A percentile compares a stretch with the other conserved stretches of the same genome.
Evolutionary conservation across 2,797 vertebrate species (phyloP).

Genomic region (Holocentrus rufus): DNA sequence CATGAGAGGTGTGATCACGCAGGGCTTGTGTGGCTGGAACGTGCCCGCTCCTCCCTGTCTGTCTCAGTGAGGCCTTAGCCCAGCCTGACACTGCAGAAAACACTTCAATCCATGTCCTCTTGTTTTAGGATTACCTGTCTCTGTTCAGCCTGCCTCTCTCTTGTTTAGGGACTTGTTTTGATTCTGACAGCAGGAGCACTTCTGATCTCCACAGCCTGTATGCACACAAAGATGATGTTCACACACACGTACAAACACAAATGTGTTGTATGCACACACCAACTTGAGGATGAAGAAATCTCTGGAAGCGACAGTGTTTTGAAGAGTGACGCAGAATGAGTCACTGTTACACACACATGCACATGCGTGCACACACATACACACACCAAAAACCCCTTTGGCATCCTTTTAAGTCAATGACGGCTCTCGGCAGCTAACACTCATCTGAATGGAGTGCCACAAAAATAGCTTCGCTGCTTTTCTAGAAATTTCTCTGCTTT

Average conservation of each 20-base stretch:
- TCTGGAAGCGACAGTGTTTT: constrained; percentile 29
- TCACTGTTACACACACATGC: constrained; percentile 41
- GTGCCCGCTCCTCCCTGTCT: constrained; percentile 13
- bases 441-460: constrained; percentile 50
- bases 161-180: constrained; percentile 46
- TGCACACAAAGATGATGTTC: constrained; percentile 35
- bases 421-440: constrained; percentile 50
- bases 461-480: constrained; percentile 54
- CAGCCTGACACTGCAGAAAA: constrained; percentile 35
- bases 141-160: constrained; percentile 33
- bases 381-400: constrained; percentile 40
- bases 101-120: constrained; percentile 40
- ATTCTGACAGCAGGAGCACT: constrained; percentile 42
- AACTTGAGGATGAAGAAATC: constrained; percentile 34
- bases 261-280: constrained; percentile 6
- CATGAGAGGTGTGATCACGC: constrained; percentile 2
- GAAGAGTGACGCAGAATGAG: constrained; percentile 52
- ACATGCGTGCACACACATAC: constrained; percentile 8
- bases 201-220: constrained; percentile 41
- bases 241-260: background rate
- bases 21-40: constrained; percentile 8
- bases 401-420: constrained; percentile 61
- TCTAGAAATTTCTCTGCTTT: constrained; percentile 44
- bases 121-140: constrained; percentile 45
- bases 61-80: constrained; percentile 13